Percentiles rank a stretch among this genome's conserved stretches.
These are phyloP conservation scores for Pollachius pollachius DNA, from an alignment of 2,113 vertebrate genomes.

Conservation along the genomic window DNA sequence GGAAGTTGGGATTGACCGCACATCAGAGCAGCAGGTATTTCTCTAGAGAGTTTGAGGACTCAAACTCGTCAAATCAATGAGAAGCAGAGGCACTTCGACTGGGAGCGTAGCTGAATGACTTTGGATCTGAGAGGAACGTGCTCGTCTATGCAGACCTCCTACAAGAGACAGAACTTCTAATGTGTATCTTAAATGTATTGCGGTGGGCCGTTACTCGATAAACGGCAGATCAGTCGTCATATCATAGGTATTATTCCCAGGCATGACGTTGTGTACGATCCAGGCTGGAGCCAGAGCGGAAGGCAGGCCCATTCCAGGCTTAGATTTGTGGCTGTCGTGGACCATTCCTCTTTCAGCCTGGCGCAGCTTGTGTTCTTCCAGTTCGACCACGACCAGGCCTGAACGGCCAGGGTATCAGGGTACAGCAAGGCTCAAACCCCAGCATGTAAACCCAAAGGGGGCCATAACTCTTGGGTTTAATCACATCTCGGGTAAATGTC, in stretches of 20 bases:
- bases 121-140: background rate
- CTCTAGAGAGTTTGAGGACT: conserved; percentile 55
- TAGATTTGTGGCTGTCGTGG: conserved; percentile 58
- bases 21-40: conserved; percentile 61
- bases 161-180: conserved; percentile 28
- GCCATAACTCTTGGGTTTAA: conserved; percentile 68
- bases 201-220: conserved; percentile 37
- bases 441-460: conserved; percentile 55
- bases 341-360: conserved; percentile 35
- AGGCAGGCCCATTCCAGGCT: conserved; percentile 39
- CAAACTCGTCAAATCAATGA: conserved; percentile 59
- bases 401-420: background rate
- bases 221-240: conserved; percentile 11
- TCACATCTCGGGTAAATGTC: conserved; percentile 74
- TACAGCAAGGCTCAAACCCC: too few relatives aligned
- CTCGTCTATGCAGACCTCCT: conserved; percentile 26
- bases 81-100: conserved; percentile 42
- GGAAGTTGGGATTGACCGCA: conserved; percentile 64
- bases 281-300: conserved; percentile 38
- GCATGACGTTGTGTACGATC: conserved; percentile 23
- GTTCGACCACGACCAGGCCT: conserved; percentile 46
- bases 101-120: conserved; percentile 5
- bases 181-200: conserved; percentile 19
- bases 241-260: conserved; percentile 39
- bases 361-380: conserved; percentile 55